Evolutionary conservation across 2,888 invertebrate species (phyloP).

Genomic region (Troglohyphantes excavatus): DNA sequence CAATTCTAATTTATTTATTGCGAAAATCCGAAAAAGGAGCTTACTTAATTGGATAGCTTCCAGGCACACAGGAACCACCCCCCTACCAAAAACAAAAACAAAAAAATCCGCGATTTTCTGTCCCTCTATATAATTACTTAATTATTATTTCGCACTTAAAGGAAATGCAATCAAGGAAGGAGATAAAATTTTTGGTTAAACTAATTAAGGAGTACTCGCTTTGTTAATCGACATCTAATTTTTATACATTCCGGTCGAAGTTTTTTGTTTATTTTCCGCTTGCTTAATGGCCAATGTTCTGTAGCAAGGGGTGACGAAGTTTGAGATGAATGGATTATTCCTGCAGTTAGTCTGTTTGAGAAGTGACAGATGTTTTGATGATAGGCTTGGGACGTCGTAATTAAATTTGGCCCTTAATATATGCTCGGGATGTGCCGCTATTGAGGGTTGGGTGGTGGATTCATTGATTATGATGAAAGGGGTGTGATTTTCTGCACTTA

Average conservation of each 20-base stretch:
- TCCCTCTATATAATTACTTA: constrained; percentile 76
- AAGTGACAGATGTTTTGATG: constrained; percentile 27
- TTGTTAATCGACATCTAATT: constrained; percentile 72
- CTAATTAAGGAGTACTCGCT: constrained; percentile 72
- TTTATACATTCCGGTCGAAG: constrained; percentile 56
- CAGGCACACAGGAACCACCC: constrained; percentile 31
- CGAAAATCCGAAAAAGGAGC: constrained; percentile 64
- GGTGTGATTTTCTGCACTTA: not conserved
- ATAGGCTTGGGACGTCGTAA: constrained; percentile 16
- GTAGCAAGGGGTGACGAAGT: not conserved
- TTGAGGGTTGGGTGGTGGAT: not conserved
- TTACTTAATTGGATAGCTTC: constrained; percentile 76
- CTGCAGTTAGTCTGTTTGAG: constrained; percentile 3
- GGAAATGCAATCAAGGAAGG: constrained; percentile 72
- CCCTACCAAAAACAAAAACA: constrained; percentile 17
- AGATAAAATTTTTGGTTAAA: constrained; percentile 78
- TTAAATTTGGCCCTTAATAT: constrained; percentile 20
- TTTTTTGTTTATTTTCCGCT: constrained; percentile 14
- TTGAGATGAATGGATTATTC: not conserved
- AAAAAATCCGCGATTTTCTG: constrained; percentile 39
- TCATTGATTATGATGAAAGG: not conserved
- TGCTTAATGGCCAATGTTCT: constrained; percentile 42
- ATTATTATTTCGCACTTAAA: constrained; percentile 78
- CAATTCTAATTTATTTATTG: constrained; percentile 72
- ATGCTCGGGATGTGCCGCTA: not conserved